Conservation (phyloP, 2,113 vertebrate genomes). For the Lichenostomus cassidix region DNA sequence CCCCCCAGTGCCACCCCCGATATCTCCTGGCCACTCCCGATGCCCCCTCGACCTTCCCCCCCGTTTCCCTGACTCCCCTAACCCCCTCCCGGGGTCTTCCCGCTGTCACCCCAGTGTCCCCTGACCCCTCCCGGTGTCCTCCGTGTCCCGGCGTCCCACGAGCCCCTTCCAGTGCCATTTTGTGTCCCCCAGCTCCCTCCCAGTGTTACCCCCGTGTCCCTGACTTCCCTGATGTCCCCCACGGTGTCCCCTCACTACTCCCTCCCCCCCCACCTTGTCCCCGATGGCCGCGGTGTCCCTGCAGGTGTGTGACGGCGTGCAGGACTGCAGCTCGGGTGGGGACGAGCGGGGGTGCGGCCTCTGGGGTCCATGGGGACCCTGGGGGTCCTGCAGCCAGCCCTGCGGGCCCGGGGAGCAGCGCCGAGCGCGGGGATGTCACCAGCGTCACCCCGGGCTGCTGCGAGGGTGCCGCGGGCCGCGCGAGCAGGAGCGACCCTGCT, state of each 20-base stretch:
- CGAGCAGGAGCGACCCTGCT: not conserved
- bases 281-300: not conserved
- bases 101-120: not conserved
- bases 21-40: not conserved
- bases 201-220: not conserved
- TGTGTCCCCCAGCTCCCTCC: not conserved
- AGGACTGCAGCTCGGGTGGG: not conserved
- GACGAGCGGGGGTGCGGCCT: not conserved
- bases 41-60: too few relatives aligned
- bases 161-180: not conserved
- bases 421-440: not conserved
- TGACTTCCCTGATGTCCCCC: not conserved
- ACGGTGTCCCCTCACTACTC: not conserved
- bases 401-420: not conserved
- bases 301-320: not conserved
- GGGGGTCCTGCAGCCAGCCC: not conserved
- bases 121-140: not conserved
- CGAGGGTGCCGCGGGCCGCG: not conserved
- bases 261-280: not conserved
- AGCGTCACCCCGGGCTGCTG: not conserved
- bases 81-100: not conserved
- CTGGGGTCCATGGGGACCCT: not conserved
- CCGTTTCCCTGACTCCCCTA: not conserved
- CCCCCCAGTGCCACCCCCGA: not conserved
- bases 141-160: not conserved